Conservation (phyloP, 2,888 invertebrate species). For the Apodemia mormo region DNA sequence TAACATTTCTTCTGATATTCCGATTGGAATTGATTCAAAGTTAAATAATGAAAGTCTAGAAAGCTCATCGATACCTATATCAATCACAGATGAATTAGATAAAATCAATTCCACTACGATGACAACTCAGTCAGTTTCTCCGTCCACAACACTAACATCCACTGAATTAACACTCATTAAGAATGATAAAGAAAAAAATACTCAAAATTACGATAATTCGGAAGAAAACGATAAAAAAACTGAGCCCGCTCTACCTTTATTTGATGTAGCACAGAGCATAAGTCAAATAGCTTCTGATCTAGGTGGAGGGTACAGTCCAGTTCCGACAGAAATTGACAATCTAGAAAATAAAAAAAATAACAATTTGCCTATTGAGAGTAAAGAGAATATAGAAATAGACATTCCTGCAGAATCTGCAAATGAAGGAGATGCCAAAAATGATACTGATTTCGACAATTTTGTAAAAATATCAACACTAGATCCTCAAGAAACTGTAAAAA, state of each 20-base stretch:
- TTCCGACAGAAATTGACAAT: conserved; percentile 61
- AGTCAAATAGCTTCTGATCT: conserved; percentile 77
- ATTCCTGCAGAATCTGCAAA: conserved; percentile 54
- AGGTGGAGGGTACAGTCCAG: conserved; percentile 59
- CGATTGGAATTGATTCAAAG: conserved; percentile 18
- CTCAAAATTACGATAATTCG: conserved; percentile 30
- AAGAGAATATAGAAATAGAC: conserved; percentile 68
- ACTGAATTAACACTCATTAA: conserved; percentile 52
- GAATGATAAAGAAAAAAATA: conserved; percentile 37
- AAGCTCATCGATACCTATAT: conserved; percentile 38
- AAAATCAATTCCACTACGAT: conserved; percentile 63
- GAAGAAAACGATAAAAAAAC: conserved; percentile 41
- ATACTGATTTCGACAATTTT: conserved; percentile 51
- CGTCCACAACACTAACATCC: conserved; percentile 62
- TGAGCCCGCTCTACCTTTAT: conserved; percentile 54
- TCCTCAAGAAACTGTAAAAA: conserved; percentile 48
- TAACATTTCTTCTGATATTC: conserved; percentile 27
- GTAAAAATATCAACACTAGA: conserved; percentile 68
- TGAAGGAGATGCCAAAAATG: conserved; percentile 39
- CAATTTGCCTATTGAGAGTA: conserved; percentile 61
- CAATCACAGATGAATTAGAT: conserved; percentile 45
- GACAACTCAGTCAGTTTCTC: conserved; percentile 72
- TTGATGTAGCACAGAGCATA: conserved; percentile 74
- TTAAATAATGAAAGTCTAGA: conserved; percentile 17
- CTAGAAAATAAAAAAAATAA: conserved; percentile 55